Conservation (phyloP, 30 jellyfish, hydroid and myxozoan species). For the Aurelia aurita complex sp. Pacific region DNA sequence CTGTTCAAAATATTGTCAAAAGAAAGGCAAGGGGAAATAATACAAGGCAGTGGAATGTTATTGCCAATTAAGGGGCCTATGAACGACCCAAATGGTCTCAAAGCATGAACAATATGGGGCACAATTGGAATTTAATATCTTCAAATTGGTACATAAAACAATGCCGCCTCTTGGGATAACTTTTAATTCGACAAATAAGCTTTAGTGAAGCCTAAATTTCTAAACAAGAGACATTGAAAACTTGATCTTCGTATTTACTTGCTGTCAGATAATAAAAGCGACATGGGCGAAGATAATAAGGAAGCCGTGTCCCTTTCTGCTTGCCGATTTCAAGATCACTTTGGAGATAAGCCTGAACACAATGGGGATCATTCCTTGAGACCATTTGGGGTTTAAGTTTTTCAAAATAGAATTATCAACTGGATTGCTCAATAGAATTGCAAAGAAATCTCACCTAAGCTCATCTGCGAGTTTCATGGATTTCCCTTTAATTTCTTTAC, state of each 20-base stretch:
- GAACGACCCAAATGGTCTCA: no score
- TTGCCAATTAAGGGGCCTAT: no score
- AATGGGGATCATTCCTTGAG: slow-evolving; percentile 74
- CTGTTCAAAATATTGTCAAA: no score
- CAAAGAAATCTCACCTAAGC: slow-evolving; percentile 80
- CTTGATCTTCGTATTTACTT: slow-evolving; percentile 43
- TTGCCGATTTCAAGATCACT: slow-evolving; percentile 77
- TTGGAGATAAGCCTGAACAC: slow-evolving; percentile 63
- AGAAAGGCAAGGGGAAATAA: no score
- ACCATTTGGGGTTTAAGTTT: slow-evolving; percentile 75
- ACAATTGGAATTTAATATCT: slow-evolving; percentile 1
- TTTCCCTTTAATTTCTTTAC: slow-evolving; percentile 65
- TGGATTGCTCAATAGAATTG: slow-evolving; percentile 55
- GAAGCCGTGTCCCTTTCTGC: slow-evolving; percentile 75
- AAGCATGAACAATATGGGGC: not conserved
- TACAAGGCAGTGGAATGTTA: no score
- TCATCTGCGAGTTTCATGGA: slow-evolving; percentile 67
- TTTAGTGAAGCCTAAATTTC: slow-evolving; percentile 25
- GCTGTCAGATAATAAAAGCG: slow-evolving; percentile 56
- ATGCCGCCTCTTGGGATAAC: slow-evolving; percentile 38
- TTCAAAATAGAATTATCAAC: slow-evolving; percentile 72
- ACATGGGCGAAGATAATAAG: slow-evolving; percentile 61
- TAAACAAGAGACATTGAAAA: slow-evolving; percentile 44
- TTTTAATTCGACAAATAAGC: slow-evolving; percentile 51
- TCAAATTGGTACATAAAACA: slow-evolving; percentile 1